These are phyloP conservation scores for Leptoclinus maculatus DNA, from an alignment of 2,797 vertebrate genomes.

Conservation along the genomic window DNA sequence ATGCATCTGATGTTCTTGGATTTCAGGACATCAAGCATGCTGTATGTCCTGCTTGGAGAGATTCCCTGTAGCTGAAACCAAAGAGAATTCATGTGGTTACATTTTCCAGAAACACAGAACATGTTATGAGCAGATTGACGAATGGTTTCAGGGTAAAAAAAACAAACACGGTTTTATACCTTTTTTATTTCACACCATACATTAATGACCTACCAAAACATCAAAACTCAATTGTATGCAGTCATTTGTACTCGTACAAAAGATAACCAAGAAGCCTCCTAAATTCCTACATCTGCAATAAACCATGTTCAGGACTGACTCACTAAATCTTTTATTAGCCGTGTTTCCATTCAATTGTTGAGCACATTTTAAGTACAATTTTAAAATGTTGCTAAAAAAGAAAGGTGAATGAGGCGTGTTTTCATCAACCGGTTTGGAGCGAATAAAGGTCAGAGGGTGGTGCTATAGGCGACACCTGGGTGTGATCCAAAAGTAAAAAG, in stretches of 20 bases:
- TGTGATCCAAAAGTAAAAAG: too few relatives aligned
- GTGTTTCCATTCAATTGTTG: too few relatives aligned
- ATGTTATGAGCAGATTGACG: neutral
- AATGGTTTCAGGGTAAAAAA: neutral
- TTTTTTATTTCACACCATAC: neutral
- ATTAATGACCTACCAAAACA: neutral
- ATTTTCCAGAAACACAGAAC: neutral
- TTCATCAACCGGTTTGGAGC: too few relatives aligned
- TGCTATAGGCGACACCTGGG: too few relatives aligned
- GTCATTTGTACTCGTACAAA: neutral
- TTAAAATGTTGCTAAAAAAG: too few relatives aligned
- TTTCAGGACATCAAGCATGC: conserved; percentile 87
- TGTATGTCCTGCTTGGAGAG: conserved; percentile 72
- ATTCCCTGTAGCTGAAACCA: conserved; percentile 39
- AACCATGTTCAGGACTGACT: neutral
- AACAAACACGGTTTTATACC: too few relatives aligned
- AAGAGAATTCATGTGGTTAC: neutral
- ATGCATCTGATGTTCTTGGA: conserved; percentile 89
- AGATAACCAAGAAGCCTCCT: neutral
- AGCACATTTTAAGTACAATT: too few relatives aligned
- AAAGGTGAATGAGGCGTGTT: too few relatives aligned
- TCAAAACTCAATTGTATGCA: neutral
- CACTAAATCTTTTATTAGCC: neutral
- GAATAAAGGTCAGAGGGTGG: too few relatives aligned
- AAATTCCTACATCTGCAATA: neutral